Evolutionary conservation across 2,888 invertebrate species (phyloP), one percentile per base, ranked within the genome.

Genomic region (Timema podura): DNA sequence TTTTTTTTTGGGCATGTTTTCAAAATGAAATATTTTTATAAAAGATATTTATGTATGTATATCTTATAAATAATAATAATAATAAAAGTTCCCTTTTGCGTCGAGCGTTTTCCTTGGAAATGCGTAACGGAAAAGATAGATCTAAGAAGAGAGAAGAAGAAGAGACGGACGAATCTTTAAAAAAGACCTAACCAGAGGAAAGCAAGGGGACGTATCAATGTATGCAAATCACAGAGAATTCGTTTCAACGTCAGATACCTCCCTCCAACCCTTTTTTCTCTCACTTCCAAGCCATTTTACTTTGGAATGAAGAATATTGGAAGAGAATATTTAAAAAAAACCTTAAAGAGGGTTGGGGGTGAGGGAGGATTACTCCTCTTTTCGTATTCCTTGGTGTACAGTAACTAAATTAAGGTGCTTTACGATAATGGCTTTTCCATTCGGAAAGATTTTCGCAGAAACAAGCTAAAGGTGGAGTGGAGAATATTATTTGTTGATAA

Each of bases 161-260:
- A n/a, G n/a, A n/a, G n/a, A 49, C 46, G 68, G 65, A 51, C 46
- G 48, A 51, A 44, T 68, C 51, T 48, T 49, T 11, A 51, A 30
- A 48, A 30, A 30, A 30, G 30, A 30, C 30, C 30, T 30, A 15
- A n/a, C 13, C 54, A 51, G 15, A 15, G 13, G 15, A 13, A n/a
- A n/a, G n/a, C 54, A 15, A 51, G 54, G 30, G 59, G 65, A 54
- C 65, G 65, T 69, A 65, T 69, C 65, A 69, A 65, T 69, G 48
- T 65, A 69, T 69, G 65, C 48, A 69, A 69, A 69, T 69, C 69
- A 65, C 46, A 69, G 64, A 64, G 47, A 68, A 64, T 65, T 65
- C 68, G 48, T 64, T 65, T 51, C 44, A 15, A 51, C 64, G 64
- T 46, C 49, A 30, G 47, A 64, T 51, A 30, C 30, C 30, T 30